phyloP scores from a whole-genome alignment of 2,797 vertebrate species.

The Centropyge bicolor region DNA sequence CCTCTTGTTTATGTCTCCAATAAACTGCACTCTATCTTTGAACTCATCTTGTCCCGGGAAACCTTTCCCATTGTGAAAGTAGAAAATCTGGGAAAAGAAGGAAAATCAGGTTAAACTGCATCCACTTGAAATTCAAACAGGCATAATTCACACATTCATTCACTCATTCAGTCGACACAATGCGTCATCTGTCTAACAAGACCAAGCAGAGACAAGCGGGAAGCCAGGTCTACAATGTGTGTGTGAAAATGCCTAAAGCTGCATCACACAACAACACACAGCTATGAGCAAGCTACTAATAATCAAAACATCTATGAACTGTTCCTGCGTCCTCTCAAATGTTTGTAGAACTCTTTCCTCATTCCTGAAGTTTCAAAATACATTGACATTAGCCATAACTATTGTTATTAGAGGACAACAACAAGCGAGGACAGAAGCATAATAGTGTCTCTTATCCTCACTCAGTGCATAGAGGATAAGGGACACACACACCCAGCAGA shows the following conservation, averaged over 20 bases:
- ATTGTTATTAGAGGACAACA: background rate
- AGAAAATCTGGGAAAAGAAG: constrained; percentile 87
- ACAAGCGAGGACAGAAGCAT: background rate
- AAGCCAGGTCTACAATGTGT: too few relatives aligned
- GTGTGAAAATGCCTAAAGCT: too few relatives aligned
- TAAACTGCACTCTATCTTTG: constrained; percentile 89
- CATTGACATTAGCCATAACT: background rate
- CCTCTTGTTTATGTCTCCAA: constrained; percentile 93
- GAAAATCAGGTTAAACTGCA: background rate
- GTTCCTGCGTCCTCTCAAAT: background rate
- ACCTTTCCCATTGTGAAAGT: constrained; percentile 85
- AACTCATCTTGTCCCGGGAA: constrained; percentile 83
- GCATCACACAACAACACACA: background rate
- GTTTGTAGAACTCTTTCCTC: background rate
- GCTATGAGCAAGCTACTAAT: background rate
- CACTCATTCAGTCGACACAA: too few relatives aligned
- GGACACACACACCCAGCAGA: background rate
- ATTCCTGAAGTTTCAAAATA: background rate
- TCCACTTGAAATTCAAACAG: too few relatives aligned
- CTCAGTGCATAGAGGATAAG: too few relatives aligned
- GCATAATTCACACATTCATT: too few relatives aligned
- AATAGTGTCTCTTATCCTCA: background rate
- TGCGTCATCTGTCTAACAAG: too few relatives aligned
- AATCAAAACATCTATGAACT: background rate
- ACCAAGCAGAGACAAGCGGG: too few relatives aligned